Evolutionary conservation across 2,888 invertebrate species (phyloP).

Genomic region (Nomada fabriciana): DNA sequence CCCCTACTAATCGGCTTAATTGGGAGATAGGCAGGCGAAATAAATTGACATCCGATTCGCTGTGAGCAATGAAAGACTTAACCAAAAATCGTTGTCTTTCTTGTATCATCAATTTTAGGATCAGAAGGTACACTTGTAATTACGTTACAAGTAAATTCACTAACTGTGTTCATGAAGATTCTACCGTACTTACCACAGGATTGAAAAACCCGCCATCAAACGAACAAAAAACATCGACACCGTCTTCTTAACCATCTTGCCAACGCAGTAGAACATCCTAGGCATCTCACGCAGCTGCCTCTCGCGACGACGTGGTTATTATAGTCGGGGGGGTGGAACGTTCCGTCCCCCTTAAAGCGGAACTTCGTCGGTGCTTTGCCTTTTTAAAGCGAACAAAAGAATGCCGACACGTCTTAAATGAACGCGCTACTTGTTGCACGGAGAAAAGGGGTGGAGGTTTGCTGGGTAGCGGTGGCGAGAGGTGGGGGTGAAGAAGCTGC

Average conservation of each 20-base stretch:
- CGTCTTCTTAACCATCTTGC: background rate
- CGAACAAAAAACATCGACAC: too few species aligned
- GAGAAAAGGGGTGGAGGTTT: slow-evolving; percentile 70
- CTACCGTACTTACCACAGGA: too few species aligned
- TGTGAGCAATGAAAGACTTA: too few species aligned
- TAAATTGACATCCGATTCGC: too few species aligned
- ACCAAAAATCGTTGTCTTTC: too few species aligned
- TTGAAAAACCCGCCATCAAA: too few species aligned
- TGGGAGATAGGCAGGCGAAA: too few species aligned
- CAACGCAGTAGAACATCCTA: background rate
- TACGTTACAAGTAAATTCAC: too few species aligned
- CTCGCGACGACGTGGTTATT: background rate
- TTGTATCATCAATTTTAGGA: too few species aligned
- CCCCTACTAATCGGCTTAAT: too few species aligned
- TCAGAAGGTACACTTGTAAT: too few species aligned
- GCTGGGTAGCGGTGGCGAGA: slow-evolving; percentile 18
- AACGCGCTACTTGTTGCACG: slow-evolving; percentile 85
- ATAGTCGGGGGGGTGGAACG: slow-evolving; percentile 38
- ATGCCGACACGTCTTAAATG: slow-evolving; percentile 84
- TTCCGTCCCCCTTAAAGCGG: slow-evolving; percentile 78
- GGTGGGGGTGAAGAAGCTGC: slow-evolving; percentile 14
- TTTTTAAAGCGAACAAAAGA: slow-evolving; percentile 84
- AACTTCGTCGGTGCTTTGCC: slow-evolving; percentile 79
- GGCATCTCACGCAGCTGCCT: background rate
- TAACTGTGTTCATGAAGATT: too few species aligned